A percentile compares a stretch with the other conserved stretches of the same genome.
Evolutionary conservation across 2,797 vertebrate genomes (phyloP).

Genomic region (Smutsia gigantea): DNA sequence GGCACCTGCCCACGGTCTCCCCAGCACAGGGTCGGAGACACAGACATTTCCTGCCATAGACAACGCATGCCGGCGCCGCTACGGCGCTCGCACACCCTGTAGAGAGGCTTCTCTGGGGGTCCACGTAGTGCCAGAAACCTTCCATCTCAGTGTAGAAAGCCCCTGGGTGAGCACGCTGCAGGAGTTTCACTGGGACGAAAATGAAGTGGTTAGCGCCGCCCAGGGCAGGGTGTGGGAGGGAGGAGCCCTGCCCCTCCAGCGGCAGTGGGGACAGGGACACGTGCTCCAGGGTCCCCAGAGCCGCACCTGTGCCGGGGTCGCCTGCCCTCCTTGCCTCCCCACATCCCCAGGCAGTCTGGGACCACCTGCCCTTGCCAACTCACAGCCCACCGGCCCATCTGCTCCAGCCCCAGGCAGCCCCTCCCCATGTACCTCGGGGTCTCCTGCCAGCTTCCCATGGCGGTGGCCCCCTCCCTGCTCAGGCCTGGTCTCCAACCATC

Average conservation of each 20-base stretch:
- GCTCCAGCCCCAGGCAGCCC: not conserved
- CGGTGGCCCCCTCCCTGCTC: not conserved
- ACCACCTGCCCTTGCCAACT: not conserved
- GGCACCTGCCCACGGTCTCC: not conserved
- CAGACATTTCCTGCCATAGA: too few species aligned
- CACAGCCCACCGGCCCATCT: not conserved
- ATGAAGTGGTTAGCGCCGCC: rapidly evolving
- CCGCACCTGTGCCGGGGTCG: not conserved
- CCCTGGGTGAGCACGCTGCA: rapidly evolving
- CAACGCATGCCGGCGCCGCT: too few species aligned
- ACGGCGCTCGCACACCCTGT: too few species aligned
- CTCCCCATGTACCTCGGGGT: rapidly evolving
- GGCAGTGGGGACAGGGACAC: rapidly evolving
- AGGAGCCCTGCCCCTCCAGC: not conserved
- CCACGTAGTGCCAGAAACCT: not conserved
- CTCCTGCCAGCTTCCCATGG: not conserved
- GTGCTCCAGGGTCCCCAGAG: not conserved
- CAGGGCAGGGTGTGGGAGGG: not conserved
- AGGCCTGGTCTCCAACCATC: not conserved
- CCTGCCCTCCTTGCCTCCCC: not conserved
- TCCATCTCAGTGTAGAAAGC: not conserved
- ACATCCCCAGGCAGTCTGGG: not conserved
- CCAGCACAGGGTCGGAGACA: too few species aligned
- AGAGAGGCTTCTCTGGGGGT: too few species aligned
- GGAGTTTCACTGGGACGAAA: not conserved